phyloP scores from a whole-genome alignment of 2,113 vertebrate genomes.

The Platycercus adscitus region DNA sequence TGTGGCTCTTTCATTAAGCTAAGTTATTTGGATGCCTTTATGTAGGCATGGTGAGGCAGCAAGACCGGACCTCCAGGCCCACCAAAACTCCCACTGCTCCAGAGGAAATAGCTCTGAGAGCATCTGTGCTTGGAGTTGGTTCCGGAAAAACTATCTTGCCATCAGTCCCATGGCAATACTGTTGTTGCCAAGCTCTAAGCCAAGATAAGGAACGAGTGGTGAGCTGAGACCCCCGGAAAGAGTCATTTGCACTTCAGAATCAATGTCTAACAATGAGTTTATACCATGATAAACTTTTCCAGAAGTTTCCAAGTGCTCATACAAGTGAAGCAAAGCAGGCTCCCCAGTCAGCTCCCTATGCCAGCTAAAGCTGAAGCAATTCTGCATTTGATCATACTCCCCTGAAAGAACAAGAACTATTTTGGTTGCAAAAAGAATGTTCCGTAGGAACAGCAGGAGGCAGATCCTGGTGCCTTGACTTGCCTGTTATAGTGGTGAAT shows the following conservation, averaged over 20 bases:
- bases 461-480: not conserved
- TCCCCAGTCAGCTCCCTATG: not conserved
- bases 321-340: not conserved
- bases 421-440: not conserved
- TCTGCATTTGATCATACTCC: not conserved
- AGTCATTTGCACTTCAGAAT: not conserved
- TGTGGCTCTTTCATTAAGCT: not conserved
- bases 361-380: conserved; percentile 3
- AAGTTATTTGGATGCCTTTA: conserved; percentile 26
- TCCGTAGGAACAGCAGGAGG: not conserved
- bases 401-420: not conserved
- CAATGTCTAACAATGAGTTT: not conserved
- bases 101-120: conserved; percentile 53
- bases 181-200: not conserved
- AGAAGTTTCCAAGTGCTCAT: not conserved
- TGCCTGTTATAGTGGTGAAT: not conserved
- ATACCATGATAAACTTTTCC: not conserved
- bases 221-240: not conserved
- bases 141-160: not conserved
- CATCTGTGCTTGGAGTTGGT: not conserved
- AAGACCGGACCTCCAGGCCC: conserved; percentile 51
- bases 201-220: not conserved
- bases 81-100: conserved; percentile 62
- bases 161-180: not conserved
- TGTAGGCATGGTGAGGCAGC: not conserved